Percentiles rank a stretch among this genome's conserved stretches.
These are phyloP conservation scores for Vicugna pacos DNA, from an alignment of 2,113 vertebrate genomes.

Conservation along the genomic window DNA sequence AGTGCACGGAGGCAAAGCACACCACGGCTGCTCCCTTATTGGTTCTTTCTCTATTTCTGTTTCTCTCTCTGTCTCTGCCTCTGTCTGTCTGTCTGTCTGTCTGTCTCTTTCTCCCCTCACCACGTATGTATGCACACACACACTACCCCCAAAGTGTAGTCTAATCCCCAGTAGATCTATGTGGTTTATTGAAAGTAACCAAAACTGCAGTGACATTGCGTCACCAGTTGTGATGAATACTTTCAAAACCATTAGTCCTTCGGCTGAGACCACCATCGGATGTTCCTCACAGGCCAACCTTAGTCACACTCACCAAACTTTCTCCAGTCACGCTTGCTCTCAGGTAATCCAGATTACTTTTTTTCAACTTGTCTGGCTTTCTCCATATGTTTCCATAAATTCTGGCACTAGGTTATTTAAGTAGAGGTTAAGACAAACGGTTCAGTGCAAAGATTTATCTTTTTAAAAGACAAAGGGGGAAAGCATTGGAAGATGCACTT, in stretches of 20 bases:
- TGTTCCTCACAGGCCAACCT: background rate
- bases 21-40: too few species aligned
- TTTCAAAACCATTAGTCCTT: conserved; percentile 59
- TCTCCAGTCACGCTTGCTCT: background rate
- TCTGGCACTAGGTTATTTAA: background rate
- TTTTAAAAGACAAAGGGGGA: background rate
- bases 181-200: conserved; percentile 75
- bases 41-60: background rate
- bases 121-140: background rate
- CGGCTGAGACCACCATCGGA: background rate
- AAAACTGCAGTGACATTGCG: background rate
- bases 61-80: background rate
- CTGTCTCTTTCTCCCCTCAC: background rate
- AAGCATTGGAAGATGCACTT: background rate
- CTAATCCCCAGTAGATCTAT: background rate
- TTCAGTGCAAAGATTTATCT: background rate
- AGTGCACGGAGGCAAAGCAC: too few species aligned
- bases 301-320: conserved; percentile 31
- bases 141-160: background rate
- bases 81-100: fast-evolving
- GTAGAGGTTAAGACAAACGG: background rate
- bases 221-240: background rate
- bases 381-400: background rate
- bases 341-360: background rate
- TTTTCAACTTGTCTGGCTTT: background rate